Evolutionary conservation across 1,140 invertebrate genomes (phyloP).

Genomic region (Watersipora subatra): DNA sequence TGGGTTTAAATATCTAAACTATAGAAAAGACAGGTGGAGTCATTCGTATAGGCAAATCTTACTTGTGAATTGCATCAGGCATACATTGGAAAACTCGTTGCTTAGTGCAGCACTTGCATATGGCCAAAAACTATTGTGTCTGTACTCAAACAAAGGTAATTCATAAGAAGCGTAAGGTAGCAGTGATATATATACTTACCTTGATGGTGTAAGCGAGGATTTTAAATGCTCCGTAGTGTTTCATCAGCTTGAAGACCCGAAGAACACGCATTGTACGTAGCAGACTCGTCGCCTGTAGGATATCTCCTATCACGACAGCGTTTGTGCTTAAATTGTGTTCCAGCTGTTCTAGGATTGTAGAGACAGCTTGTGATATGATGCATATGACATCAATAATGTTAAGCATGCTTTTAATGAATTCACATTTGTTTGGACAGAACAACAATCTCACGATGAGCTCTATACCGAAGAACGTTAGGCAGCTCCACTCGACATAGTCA

Average conservation of each 20-base stretch:
- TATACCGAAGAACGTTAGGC: conserved; percentile 27
- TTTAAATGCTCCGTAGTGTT: conserved; percentile 37
- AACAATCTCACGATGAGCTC: conserved; percentile 16
- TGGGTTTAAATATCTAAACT: not conserved
- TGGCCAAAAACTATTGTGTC: too few relatives aligned
- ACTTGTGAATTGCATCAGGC: not conserved
- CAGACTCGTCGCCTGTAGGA: conserved; percentile 17
- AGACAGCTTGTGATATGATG: conserved; percentile 28
- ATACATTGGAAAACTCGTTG: not conserved
- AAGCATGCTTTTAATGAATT: conserved; percentile 22
- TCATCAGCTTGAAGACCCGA: conserved; percentile 37
- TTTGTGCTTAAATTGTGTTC: too few relatives aligned
- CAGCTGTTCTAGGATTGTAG: conserved; percentile 26
- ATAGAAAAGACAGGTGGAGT: not conserved
- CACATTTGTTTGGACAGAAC: conserved; percentile 23
- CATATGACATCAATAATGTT: conserved; percentile 35
- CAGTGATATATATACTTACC: not conserved
- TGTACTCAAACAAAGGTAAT: not conserved
- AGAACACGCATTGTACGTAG: conserved; percentile 28
- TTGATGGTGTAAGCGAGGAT: conserved; percentile 38
- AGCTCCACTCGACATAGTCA: conserved; percentile 29
- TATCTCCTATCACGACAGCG: too few relatives aligned
- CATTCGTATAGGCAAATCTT: not conserved
- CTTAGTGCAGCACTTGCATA: too few relatives aligned
- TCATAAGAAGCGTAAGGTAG: not conserved